Percentiles rank a stretch among this genome's conserved stretches.
These are phyloP conservation scores for Aptenodytes patagonicus DNA, from an alignment of 2,113 vertebrate genomes.

Conservation along the genomic window DNA sequence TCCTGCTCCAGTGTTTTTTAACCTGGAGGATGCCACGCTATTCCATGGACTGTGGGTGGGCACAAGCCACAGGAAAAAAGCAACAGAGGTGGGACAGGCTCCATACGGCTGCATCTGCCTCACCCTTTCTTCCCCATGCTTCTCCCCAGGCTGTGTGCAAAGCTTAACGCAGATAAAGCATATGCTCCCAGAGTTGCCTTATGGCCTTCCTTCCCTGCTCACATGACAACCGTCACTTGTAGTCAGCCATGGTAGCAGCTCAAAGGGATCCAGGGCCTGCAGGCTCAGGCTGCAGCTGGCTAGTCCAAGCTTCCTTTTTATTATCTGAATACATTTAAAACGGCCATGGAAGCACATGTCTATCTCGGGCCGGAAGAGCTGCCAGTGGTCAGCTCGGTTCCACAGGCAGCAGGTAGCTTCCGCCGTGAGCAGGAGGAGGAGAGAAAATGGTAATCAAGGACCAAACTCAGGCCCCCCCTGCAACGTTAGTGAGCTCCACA, in stretches of 20 bases:
- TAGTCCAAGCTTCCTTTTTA: neutral
- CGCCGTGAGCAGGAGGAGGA: neutral
- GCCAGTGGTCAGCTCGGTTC: neutral
- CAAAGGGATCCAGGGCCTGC: constrained; percentile 52
- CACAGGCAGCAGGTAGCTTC: neutral
- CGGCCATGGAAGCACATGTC: neutral
- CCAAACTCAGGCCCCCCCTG: neutral
- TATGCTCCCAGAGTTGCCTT: constrained; percentile 60
- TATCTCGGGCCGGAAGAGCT: neutral
- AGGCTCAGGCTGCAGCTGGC: constrained; percentile 60
- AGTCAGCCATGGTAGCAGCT: constrained; percentile 62
- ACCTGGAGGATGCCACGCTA: constrained; percentile 12
- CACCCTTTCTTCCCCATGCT: constrained; percentile 19
- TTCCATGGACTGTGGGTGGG: constrained; percentile 4
- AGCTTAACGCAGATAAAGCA: constrained; percentile 43
- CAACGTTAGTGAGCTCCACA: neutral
- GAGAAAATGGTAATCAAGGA: neutral
- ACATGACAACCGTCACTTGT: constrained; percentile 59
- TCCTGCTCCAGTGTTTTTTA: constrained; percentile 41
- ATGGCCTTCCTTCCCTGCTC: constrained; percentile 41
- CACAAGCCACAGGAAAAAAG: constrained; percentile 6
- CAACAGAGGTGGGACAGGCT: constrained; percentile 10
- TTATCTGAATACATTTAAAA: neutral
- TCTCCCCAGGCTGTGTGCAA: constrained; percentile 32
- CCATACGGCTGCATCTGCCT: constrained; percentile 24